phyloP scores from a whole-genome alignment of 2,888 invertebrate genomes.

The Argyresthia goedartella region DNA sequence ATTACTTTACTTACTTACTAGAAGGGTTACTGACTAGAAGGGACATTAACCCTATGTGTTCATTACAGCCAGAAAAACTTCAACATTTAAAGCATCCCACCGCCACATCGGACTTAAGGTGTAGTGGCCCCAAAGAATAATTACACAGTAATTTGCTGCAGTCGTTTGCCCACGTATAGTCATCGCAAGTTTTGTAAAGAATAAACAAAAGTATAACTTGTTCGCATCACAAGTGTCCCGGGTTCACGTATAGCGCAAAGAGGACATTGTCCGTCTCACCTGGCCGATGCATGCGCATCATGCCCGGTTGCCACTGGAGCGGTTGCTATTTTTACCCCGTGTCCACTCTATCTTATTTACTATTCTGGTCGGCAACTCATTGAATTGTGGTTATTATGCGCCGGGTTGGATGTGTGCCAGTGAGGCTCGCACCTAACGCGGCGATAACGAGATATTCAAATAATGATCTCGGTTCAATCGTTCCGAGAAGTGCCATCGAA shows the following conservation, averaged over 20 bases:
- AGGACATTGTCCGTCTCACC: slow-evolving; percentile 49
- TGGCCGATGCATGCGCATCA: slow-evolving; percentile 57
- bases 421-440: slow-evolving; percentile 50
- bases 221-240: not conserved
- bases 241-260: slow-evolving; percentile 6
- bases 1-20: no score
- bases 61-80: not conserved
- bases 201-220: no score
- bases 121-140: no score
- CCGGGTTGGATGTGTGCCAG: slow-evolving; percentile 59
- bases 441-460: slow-evolving; percentile 60
- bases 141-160: no score
- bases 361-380: slow-evolving; percentile 70
- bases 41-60: slow-evolving; percentile 1
- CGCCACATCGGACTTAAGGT: no score
- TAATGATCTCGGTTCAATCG: slow-evolving; percentile 45
- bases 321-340: slow-evolving; percentile 61
- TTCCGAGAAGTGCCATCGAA: not conserved
- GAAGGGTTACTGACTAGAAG: slow-evolving; percentile 2
- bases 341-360: slow-evolving; percentile 68
- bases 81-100: no score
- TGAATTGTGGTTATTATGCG: slow-evolving; percentile 72
- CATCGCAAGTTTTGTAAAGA: no score
- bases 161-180: no score
- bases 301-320: slow-evolving; percentile 48